Conservation (phyloP, 2,888 invertebrate species). For the Sabellastarte sp. region DNA sequence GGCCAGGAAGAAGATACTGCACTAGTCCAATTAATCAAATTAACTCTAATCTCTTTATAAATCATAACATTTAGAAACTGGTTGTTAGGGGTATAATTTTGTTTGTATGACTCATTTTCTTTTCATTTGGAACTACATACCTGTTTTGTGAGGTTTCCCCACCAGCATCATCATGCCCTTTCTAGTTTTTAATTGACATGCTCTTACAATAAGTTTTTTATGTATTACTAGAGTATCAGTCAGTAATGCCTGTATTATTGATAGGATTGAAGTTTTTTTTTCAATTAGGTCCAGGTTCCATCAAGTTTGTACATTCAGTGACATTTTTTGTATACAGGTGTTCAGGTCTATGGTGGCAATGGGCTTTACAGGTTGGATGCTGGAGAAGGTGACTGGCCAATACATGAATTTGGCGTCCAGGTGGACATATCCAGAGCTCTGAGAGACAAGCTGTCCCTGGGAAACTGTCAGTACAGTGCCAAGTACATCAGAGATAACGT, state of each 20-base stretch:
- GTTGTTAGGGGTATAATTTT: too few species aligned
- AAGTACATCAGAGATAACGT: constrained; percentile 37
- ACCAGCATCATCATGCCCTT: too few species aligned
- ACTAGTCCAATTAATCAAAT: too few species aligned
- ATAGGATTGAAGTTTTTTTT: neutral
- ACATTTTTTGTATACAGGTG: constrained; percentile 8
- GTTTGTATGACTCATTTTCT: too few species aligned
- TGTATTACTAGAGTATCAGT: neutral
- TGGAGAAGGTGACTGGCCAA: constrained; percentile 34
- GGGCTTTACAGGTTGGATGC: constrained; percentile 35
- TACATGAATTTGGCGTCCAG: constrained; percentile 41
- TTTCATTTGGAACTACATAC: too few species aligned
- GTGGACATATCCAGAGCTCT: constrained; percentile 33
- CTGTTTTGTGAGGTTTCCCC: too few species aligned
- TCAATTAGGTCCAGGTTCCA: neutral
- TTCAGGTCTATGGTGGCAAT: constrained; percentile 44
- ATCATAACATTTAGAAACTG: too few species aligned
- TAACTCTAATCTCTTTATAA: too few species aligned
- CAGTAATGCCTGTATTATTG: neutral
- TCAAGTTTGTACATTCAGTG: constrained; percentile 34
- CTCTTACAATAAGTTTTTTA: neutral
- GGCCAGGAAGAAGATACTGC: too few species aligned
- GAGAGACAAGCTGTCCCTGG: constrained; percentile 24
- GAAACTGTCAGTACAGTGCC: constrained; percentile 44
- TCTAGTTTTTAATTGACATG: neutral